phyloP scores from a whole-genome alignment of 2,888 invertebrate species.

The Rhaphigaster nebulosa region DNA sequence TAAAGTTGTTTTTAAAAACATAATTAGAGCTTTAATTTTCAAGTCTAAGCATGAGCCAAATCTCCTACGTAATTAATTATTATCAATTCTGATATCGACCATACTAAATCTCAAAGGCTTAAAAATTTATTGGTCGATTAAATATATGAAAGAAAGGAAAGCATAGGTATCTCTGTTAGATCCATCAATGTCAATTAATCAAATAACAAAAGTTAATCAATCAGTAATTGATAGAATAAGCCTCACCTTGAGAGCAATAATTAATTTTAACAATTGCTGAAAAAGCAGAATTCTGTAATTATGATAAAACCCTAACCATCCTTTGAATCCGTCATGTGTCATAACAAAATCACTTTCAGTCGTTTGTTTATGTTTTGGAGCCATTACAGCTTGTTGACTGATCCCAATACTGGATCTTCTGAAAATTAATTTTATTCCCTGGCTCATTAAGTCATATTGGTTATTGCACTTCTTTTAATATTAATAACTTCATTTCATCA shows the following conservation, averaged over 20 bases:
- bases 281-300: too few species aligned
- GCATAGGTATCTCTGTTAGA: background rate
- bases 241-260: background rate
- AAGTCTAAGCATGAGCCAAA: background rate
- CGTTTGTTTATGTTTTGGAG: background rate
- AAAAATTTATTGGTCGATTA: background rate
- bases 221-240: background rate
- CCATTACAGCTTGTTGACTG: background rate
- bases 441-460: too few species aligned
- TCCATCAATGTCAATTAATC: background rate
- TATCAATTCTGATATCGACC: too few species aligned
- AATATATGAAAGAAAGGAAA: background rate
- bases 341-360: background rate
- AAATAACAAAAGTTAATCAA: background rate
- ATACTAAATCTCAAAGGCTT: background rate
- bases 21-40: background rate
- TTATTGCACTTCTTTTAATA: too few species aligned
- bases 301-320: background rate
- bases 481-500: background rate
- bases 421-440: too few species aligned
- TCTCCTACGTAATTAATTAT: background rate
- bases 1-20: background rate
- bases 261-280: background rate
- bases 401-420: background rate
- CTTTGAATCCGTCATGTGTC: background rate